A percentile compares a stretch with the other conserved stretches of the same genome.
These are phyloP conservation scores for Lottia gigantea DNA, from an alignment of 2,888 invertebrate genomes.

Conservation along the genomic window DNA sequence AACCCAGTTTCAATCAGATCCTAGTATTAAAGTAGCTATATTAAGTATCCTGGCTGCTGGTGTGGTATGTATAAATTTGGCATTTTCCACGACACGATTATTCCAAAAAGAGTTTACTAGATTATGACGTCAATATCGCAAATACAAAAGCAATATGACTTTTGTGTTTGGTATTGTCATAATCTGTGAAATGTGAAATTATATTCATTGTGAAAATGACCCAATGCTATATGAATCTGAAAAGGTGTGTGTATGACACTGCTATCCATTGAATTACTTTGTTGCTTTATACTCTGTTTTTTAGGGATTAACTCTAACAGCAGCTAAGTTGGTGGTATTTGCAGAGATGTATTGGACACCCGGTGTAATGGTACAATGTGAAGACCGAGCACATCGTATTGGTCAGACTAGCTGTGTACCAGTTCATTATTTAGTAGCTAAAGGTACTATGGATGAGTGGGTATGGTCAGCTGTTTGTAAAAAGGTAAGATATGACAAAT, in stretches of 20 bases:
- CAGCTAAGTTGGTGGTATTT: slow-evolving; percentile 65
- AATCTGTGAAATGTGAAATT: too few species aligned
- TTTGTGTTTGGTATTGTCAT: too few species aligned
- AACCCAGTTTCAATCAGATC: slow-evolving; percentile 61
- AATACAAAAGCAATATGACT: too few species aligned
- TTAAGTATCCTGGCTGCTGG: slow-evolving; percentile 64
- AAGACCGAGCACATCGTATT: slow-evolving; percentile 66
- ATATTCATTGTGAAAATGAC: too few species aligned
- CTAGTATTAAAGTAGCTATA: slow-evolving; percentile 57
- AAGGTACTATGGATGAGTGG: slow-evolving; percentile 65
- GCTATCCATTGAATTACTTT: too few species aligned
- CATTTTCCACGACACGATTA: too few species aligned
- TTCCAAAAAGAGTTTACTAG: too few species aligned
- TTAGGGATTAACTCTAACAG: slow-evolving; percentile 64
- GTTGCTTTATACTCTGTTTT: too few species aligned
- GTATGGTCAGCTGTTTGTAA: slow-evolving; percentile 62
- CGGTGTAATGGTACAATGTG: slow-evolving; percentile 64
- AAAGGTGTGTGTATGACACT: too few species aligned
- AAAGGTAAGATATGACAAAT: slow-evolving; percentile 47
- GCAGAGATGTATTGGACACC: slow-evolving; percentile 68
- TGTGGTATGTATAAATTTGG: slow-evolving; percentile 46
- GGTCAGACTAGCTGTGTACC: slow-evolving; percentile 61
- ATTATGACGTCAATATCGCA: too few species aligned
- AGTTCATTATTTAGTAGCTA: slow-evolving; percentile 65
- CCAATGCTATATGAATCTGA: too few species aligned